Evolutionary conservation across 2,888 invertebrate species (phyloP).

Genomic region (Laothoe populi): DNA sequence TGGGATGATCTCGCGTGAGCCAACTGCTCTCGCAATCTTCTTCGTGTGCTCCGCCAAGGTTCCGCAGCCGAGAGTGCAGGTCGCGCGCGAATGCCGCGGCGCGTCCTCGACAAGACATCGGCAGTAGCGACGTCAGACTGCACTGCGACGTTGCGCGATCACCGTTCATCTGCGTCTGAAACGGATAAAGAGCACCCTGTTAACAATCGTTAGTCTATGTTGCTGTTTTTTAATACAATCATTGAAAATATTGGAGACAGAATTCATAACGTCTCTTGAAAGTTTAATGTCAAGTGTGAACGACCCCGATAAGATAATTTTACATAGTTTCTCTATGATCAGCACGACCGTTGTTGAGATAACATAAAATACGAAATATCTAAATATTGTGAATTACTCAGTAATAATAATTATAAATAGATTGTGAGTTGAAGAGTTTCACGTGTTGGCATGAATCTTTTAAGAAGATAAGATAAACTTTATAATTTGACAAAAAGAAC

Average conservation of each 20-base stretch:
- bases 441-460: not conserved
- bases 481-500: too few species aligned
- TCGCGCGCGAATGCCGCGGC: slow-evolving; percentile 93
- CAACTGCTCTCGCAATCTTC: slow-evolving; percentile 75
- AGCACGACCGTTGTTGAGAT: slow-evolving; percentile 34
- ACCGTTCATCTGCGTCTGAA: slow-evolving; percentile 83
- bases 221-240: not conserved
- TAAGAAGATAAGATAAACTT: too few species aligned
- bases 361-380: slow-evolving; percentile 13
- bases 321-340: slow-evolving; percentile 56
- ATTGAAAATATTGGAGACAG: not conserved
- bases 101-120: slow-evolving; percentile 91
- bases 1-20: slow-evolving; percentile 61
- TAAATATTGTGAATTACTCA: slow-evolving; percentile 23
- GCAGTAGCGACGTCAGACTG: slow-evolving; percentile 88
- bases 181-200: slow-evolving; percentile 44
- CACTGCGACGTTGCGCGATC: slow-evolving; percentile 85
- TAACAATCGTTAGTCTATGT: not conserved
- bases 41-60: slow-evolving; percentile 86
- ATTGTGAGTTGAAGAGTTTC: not conserved
- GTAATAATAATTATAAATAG: not conserved
- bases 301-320: slow-evolving; percentile 74
- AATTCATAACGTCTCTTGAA: slow-evolving; percentile 44
- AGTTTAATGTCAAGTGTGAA: slow-evolving; percentile 80
- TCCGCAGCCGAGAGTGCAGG: slow-evolving; percentile 89